Base-by-base conservation (phyloP, 2,113 vertebrate species). In the Genyomyrus donnyi region DNA sequence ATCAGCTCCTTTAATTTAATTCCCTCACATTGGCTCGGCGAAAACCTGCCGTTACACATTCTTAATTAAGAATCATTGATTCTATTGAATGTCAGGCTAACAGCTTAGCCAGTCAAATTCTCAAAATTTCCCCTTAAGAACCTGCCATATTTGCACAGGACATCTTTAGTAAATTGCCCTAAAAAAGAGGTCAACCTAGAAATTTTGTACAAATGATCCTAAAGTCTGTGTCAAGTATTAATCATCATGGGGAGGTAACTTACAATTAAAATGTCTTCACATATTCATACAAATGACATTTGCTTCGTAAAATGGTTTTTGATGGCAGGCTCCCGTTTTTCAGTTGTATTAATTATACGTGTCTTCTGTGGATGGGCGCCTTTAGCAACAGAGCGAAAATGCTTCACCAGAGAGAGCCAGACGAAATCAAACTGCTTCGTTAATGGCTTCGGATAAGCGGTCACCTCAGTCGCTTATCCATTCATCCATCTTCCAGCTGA, bases 51-150 rank as follows among this genome's bases (percentile, higher is more conserved):
- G 15, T 52, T 52, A 87, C 24, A 56, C 27, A 53, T 53, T 87
- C 27, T 87, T 87, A 87, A 87, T 87, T 87, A 53, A n/a, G 85
- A 53, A 87, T 87, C 48, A 56, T 53, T 87, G 49, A 53, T 87
- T 87, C 27, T 19, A 53, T 53, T 87, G 50, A 87, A 87, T 35
- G 50, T 53, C 50, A 87, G 31, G 27, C 27, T 87, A 53, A 87
- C 15, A 35, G 49, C 27, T 87, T 87, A 39, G 8, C 6, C 27
- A 56, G 50, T 35, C 5, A 85, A 46, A 85, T 48, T 39, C 19
- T 48, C 39, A 48, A 85, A 46, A 10, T n/a, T 24, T 17, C 45
- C 83, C 83, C 9, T 48, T 19, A 85, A 85, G 83, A 45, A 85
- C 39, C 83, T 24, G 15, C 39, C 45, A n/a, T 85, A n/a, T 48